These are phyloP conservation scores for Cyphomyrus discorhynchus DNA, from an alignment of 2,113 vertebrate genomes.

Conservation along the genomic window DNA sequence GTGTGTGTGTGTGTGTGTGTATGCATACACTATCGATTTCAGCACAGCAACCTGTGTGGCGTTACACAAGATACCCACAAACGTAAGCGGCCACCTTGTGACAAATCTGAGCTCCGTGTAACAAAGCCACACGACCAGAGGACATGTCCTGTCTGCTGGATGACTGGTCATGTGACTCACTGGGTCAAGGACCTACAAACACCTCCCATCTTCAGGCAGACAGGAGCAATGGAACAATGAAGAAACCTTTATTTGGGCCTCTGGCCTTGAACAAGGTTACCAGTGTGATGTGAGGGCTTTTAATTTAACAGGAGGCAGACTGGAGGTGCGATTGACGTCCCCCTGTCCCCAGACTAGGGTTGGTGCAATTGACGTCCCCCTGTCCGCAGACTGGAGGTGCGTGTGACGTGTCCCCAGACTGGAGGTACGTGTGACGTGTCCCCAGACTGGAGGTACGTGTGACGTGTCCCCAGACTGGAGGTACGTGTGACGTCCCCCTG, in stretches of 20 bases:
- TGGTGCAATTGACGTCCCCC: not conserved
- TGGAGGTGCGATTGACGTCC: not conserved
- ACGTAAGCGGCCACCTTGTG: not conserved
- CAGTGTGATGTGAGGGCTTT: not conserved
- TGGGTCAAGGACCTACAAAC: conserved; percentile 37
- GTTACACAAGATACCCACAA: not conserved
- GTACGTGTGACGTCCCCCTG: not conserved
- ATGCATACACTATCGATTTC: not conserved
- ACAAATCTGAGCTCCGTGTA: not conserved
- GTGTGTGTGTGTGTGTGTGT: not conserved
- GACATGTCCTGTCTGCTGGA: not conserved
- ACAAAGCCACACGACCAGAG: not conserved
- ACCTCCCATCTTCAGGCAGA: not conserved
- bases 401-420: not conserved
- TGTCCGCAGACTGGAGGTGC: not conserved
- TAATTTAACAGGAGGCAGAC: not conserved
- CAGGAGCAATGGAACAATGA: not conserved
- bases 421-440: not conserved
- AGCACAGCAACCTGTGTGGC: not conserved
- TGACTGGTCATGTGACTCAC: conserved; percentile 45
- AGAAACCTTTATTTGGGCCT: not conserved
- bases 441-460: not conserved
- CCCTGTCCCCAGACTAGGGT: not conserved
- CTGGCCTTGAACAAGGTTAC: not conserved
- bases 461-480: not conserved